phyloP scores from a whole-genome alignment of 1,140 invertebrate species.

The Euura lappo region DNA sequence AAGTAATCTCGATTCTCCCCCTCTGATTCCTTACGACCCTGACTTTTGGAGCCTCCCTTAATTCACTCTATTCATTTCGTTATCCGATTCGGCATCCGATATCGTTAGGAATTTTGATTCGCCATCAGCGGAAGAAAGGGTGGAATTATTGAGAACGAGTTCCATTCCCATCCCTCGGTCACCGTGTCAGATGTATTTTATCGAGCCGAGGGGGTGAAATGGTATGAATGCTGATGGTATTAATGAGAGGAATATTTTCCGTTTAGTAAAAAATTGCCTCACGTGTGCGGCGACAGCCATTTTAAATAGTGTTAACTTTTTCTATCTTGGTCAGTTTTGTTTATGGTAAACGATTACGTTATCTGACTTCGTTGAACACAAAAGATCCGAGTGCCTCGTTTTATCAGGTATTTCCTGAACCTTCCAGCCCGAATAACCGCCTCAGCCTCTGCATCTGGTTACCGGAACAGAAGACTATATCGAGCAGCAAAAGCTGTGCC shows the following conservation, averaged over 20 bases:
- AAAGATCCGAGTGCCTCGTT: neutral
- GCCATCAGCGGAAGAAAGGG: too few relatives aligned
- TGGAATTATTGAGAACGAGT: too few relatives aligned
- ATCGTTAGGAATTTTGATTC: too few relatives aligned
- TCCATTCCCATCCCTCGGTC: too few relatives aligned
- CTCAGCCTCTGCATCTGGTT: neutral
- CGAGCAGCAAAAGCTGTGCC: neutral
- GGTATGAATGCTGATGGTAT: neutral
- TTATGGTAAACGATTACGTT: neutral
- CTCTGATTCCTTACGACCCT: slow-evolving; percentile 35
- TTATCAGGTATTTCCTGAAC: neutral
- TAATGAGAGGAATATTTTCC: neutral
- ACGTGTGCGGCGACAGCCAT: too few relatives aligned
- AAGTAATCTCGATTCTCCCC: slow-evolving; percentile 36
- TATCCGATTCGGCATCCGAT: too few relatives aligned
- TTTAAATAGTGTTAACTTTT: too few relatives aligned
- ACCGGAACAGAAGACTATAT: neutral
- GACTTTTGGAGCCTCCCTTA: slow-evolving; percentile 32
- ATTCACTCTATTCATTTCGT: too few relatives aligned
- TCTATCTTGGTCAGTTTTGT: neutral
- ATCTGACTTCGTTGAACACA: neutral
- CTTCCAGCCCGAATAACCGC: neutral
- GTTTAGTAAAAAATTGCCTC: neutral
- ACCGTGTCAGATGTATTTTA: too few relatives aligned
- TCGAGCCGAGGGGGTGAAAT: neutral